A percentile compares a stretch with the other conserved stretches of the same genome.
Conservation (phyloP, 2,888 invertebrate genomes). For the Microplitis manilae region DNA sequence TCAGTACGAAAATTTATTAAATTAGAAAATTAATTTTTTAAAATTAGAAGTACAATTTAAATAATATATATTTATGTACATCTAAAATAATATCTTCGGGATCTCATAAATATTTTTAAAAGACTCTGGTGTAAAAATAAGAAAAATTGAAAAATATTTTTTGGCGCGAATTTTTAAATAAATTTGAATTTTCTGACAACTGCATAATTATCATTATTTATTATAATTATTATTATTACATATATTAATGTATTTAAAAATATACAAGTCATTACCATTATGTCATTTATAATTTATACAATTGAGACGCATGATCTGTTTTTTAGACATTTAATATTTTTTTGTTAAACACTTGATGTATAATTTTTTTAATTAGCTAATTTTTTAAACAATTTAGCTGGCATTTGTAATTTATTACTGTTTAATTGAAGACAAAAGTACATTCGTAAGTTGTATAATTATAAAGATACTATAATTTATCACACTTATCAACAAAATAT, state of each 20-base stretch:
- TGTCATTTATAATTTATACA: not conserved
- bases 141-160: too few species aligned
- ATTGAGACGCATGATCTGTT: not conserved
- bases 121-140: too few species aligned
- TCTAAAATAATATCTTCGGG: too few species aligned
- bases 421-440: not conserved
- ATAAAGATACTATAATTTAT: not conserved
- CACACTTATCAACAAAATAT: not conserved
- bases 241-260: not conserved
- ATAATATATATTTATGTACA: too few species aligned
- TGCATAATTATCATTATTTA: constrained; percentile 1
- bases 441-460: not conserved
- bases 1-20: too few species aligned
- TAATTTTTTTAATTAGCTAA: not conserved
- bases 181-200: not conserved
- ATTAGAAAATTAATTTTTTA: too few species aligned
- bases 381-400: not conserved
- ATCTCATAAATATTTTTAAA: too few species aligned
- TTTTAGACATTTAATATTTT: not conserved
- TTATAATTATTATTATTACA: not conserved
- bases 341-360: not conserved
- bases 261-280: not conserved
- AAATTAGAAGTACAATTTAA: too few species aligned
- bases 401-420: not conserved
- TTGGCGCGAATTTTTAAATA: too few species aligned